phyloP scores from a whole-genome alignment of 2,797 vertebrate species.

The Chromobotia macracanthus region DNA sequence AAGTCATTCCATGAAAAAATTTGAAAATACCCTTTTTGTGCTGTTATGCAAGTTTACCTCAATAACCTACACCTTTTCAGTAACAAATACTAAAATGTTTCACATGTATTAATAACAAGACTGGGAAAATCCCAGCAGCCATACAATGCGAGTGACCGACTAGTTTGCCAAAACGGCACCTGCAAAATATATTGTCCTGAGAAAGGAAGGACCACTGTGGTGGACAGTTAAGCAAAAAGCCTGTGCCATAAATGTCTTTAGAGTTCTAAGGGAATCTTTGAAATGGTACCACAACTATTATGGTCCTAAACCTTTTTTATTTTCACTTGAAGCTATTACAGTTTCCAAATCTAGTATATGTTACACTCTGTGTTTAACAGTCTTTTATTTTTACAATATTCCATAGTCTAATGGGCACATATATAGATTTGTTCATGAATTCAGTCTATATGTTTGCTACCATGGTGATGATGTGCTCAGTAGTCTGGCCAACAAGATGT shows the following conservation, averaged over 20 bases:
- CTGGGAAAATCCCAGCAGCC: constrained; percentile 33
- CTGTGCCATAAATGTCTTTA: constrained; percentile 41
- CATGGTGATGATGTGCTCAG: constrained; percentile 66
- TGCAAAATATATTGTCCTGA: constrained; percentile 75
- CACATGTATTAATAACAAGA: constrained; percentile 47
- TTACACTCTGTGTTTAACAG: constrained; percentile 70
- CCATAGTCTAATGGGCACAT: constrained; percentile 73
- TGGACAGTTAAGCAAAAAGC: constrained; percentile 71
- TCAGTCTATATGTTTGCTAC: constrained; percentile 68
- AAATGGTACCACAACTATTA: constrained; percentile 76
- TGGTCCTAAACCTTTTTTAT: constrained; percentile 72
- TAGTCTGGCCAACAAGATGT: constrained; percentile 53
- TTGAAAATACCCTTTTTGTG: constrained; percentile 14
- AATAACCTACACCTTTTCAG: constrained; percentile 35
- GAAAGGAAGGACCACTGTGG: constrained; percentile 64
- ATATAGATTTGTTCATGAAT: constrained; percentile 66
- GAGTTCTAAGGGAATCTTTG: constrained; percentile 67
- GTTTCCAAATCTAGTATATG: constrained; percentile 77
- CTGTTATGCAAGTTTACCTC: constrained; percentile 15
- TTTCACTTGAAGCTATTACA: constrained; percentile 72
- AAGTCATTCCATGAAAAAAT: constrained; percentile 74
- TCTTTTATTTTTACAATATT: constrained; percentile 71
- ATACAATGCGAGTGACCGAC: constrained; percentile 43
- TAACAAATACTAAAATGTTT: constrained; percentile 41
- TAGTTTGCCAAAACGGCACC: constrained; percentile 66